A percentile compares a stretch with the other conserved stretches of the same genome.
Conservation (phyloP, 2,113 vertebrate genomes). For the Corydoras maculifer region DNA sequence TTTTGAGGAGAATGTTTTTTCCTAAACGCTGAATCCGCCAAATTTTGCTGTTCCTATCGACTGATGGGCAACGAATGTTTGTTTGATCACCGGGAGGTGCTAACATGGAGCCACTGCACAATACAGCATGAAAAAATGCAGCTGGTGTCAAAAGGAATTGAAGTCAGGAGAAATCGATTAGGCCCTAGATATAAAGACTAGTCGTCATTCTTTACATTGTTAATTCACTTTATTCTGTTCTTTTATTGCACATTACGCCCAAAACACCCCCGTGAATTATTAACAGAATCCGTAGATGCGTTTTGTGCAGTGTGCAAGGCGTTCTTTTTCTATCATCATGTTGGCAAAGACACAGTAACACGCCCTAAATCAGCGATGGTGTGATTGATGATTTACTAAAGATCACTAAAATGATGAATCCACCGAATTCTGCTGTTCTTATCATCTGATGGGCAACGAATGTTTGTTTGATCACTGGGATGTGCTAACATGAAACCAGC, state of each 20-base stretch:
- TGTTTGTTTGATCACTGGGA: slow-evolving; percentile 28
- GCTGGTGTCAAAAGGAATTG: neutral
- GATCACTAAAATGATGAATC: slow-evolving; percentile 8
- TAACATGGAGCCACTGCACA: slow-evolving; percentile 18
- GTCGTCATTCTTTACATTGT: too few species aligned
- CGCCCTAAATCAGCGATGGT: too few species aligned
- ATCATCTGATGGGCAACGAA: slow-evolving; percentile 25
- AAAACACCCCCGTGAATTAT: too few species aligned
- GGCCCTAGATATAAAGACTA: too few species aligned
- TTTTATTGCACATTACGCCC: too few species aligned
- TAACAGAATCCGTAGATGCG: too few species aligned
- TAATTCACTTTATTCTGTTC: too few species aligned
- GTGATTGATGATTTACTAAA: too few species aligned
- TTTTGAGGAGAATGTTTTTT: slow-evolving; percentile 8
- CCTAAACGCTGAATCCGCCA: slow-evolving; percentile 13
- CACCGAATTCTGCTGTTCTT: neutral
- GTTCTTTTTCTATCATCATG: too few species aligned
- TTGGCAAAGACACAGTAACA: too few species aligned
- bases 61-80: slow-evolving; percentile 29
- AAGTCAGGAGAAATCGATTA: too few species aligned
- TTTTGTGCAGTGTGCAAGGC: too few species aligned
- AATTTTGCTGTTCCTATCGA: neutral
- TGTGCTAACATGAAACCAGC: slow-evolving; percentile 18
- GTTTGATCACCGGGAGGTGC: slow-evolving; percentile 24
- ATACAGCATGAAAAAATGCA: neutral